Evolutionary conservation across 92 coral and sea anemone genomes (phyloP), one percentile per base, ranked within the genome.

Genomic region (Pocillopora grandis): DNA sequence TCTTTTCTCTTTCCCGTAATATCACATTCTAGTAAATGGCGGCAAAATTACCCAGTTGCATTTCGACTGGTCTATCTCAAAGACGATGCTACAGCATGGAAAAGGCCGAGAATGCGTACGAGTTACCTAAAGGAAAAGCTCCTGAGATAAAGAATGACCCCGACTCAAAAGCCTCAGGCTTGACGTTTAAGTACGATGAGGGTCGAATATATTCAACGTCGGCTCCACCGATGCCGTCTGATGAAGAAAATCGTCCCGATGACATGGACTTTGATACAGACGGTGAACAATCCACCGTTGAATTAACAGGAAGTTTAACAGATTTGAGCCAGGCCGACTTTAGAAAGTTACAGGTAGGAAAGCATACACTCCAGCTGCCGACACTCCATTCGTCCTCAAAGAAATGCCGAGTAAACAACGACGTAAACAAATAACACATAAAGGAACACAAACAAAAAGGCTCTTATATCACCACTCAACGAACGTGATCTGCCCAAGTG

Each of bases 331-430:
- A 76, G 60, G 36, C 66, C 19, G 59, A 76, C 48, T 76, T 76
- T 21, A 76, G 80, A 12, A 58, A 58, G 80, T 76, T 76, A 49
- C 58, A 60, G 23, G 80, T 76, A 37, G 80, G 80, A 57, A 76
- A 31, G 52, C 80, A 76, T 19, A 60, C 57, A 0, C 66, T 76
- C 1, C 80, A 76, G 36, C 56, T 76, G 66, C 80, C 80, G 13
- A n/a, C 27, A 76, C 80, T 76, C 11, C 64, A 76, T 1, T 35
- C 64, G 13, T 76, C 80, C 12, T 13, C 66, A 17, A 42, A 76
- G 20, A 66, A 60, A 13, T 60, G 36, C 17, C 64, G 80, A 23
- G 14, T 59, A 9, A 20, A 76, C 49, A 76, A 76, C 57, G 52
- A 10, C 56, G 37, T 70, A 3, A 70, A 70, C 76, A 19, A 72